phyloP scores from a whole-genome alignment of 2,797 vertebrate species.

The Semaprochilodus insignis region DNA sequence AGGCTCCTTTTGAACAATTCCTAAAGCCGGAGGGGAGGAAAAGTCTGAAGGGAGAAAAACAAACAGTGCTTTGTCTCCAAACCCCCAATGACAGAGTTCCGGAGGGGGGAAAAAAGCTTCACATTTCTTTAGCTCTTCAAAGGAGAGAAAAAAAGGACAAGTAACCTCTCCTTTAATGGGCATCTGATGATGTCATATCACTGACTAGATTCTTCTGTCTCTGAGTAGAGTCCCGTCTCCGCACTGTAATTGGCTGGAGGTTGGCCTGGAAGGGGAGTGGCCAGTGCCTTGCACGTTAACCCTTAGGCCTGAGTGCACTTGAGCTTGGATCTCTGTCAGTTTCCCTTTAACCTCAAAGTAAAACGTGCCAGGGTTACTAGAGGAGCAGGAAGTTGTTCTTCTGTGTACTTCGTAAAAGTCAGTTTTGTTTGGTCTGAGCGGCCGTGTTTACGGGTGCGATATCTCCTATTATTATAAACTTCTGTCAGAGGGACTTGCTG shows the following conservation, averaged over 20 bases:
- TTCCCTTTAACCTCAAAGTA: conserved; percentile 50
- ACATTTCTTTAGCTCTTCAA: conserved; percentile 62
- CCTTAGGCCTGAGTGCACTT: conserved; percentile 68
- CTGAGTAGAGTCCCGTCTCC: conserved; percentile 75
- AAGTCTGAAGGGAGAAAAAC: conserved; percentile 55
- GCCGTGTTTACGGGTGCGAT: not conserved
- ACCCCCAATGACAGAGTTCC: conserved; percentile 50
- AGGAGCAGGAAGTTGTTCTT: conserved; percentile 43
- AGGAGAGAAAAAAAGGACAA: conserved; percentile 50
- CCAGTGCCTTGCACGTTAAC: conserved; percentile 75
- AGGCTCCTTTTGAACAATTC: conserved; percentile 16
- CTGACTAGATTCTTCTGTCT: conserved; percentile 79
- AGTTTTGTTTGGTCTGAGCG: conserved; percentile 9
- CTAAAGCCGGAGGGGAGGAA: conserved; percentile 17
- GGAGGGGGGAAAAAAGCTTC: conserved; percentile 59
- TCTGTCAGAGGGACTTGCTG: not conserved
- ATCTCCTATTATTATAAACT: not conserved
- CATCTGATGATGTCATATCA: conserved; percentile 82
- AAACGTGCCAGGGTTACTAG: not conserved
- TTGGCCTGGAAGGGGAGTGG: conserved; percentile 63
- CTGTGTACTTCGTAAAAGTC: not conserved
- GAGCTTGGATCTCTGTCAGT: conserved; percentile 59
- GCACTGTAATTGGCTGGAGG: conserved; percentile 73
- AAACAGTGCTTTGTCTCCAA: conserved; percentile 65
- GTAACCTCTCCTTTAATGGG: conserved; percentile 80